Conservation (phyloP, 2,113 vertebrate species). For the Ceyx melanurus region DNA sequence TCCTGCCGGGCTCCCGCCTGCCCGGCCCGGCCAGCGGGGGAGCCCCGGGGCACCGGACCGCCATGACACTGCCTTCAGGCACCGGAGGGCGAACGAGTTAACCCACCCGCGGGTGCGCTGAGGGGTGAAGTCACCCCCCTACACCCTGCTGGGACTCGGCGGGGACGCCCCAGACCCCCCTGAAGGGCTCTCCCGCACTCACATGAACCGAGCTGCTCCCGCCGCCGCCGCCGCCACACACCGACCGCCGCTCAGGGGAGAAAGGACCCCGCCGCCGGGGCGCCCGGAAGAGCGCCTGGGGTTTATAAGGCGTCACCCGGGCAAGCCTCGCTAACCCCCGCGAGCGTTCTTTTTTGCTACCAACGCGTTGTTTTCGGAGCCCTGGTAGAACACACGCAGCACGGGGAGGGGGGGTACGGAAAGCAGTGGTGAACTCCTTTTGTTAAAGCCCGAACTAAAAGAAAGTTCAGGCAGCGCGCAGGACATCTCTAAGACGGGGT, state of each 20-base stretch:
- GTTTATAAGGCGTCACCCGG: fast-evolving
- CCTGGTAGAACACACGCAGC: fast-evolving
- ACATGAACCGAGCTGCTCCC: conserved; percentile 19
- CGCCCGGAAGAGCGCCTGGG: background rate
- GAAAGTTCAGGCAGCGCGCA: fast-evolving
- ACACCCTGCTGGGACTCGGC: fast-evolving
- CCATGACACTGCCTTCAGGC: fast-evolving
- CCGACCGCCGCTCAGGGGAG: background rate
- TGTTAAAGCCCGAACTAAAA: fast-evolving
- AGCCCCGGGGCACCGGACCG: background rate
- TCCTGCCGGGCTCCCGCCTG: background rate
- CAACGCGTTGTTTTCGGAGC: fast-evolving
- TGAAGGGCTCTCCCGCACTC: background rate
- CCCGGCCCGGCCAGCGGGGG: background rate
- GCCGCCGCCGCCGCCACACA: background rate
- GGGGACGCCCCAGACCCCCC: fast-evolving
- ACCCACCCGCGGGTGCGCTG: fast-evolving
- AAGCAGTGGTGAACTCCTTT: fast-evolving
- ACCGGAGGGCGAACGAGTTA: fast-evolving
- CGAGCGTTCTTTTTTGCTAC: fast-evolving
- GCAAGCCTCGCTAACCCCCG: background rate
- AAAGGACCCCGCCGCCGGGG: background rate
- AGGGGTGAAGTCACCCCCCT: background rate
- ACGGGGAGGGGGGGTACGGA: fast-evolving
- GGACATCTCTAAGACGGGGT: fast-evolving